Evolutionary conservation across 2,797 vertebrate species (phyloP), one percentile per base, ranked within the genome.

Genomic region (Channallabes apus): DNA sequence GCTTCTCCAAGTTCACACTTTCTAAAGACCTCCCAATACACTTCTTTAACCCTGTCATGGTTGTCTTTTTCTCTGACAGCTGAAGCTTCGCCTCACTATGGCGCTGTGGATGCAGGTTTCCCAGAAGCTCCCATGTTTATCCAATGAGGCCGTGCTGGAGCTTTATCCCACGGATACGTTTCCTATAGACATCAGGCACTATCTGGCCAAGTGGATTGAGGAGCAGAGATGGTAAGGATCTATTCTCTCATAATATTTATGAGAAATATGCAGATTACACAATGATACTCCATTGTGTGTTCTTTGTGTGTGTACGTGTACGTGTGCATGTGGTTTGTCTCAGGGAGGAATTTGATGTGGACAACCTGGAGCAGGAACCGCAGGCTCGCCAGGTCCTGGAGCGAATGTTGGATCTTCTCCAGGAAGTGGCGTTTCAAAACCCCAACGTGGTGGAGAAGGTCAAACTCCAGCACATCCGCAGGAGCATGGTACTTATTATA

Each of bases 121-220:
- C 81, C 90, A 90, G 85, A 88, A 94, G 58, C 89, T 95, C 32
- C 92, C 89, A 64, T 84, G 80, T 83, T 91, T 95, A 67, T 1
- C 91, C 61, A 87, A 89, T 56, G 88, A 94, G 15, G 90, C 86
- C 0, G 24, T 94, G 89, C 91, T 79, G 72, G 90, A 84, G 17
- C 93, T 96, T 75, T 96, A 96, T 80, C 94, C 77, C 14, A 11
- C 93, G 0, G 0, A 54, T 1, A 73, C 87, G 59, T 95, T 96
- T 87, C 94, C 95, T 62, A 94, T 96, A 56, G 95, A 96, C 69
- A 90, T 94, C 89, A 90, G 95, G 84, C 92, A 94, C 85, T 95
- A 94, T 88, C 84, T 95, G 86, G 91, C 94, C 46, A 92, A 87
- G 0, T 96, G 95, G 95, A 94, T 96, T 35, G 95, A 96, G 90